Percentiles rank a stretch among this genome's conserved stretches.
Evolutionary conservation across 2,113 vertebrate genomes (phyloP).

Genomic region (Globicephala melas): DNA sequence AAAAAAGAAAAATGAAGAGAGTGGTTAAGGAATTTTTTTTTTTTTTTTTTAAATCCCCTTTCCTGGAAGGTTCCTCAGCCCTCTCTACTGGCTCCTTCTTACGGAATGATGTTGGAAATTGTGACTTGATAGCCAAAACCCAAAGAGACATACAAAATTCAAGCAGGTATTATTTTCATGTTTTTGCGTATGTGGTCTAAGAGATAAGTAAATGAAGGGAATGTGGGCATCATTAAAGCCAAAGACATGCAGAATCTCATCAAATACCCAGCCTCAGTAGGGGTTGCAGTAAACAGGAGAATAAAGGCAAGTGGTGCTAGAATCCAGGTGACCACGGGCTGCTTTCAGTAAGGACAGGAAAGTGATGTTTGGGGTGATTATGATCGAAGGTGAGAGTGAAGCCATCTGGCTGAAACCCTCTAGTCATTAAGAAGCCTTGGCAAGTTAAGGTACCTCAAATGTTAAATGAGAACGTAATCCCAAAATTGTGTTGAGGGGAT

Average conservation of each 20-base stretch:
- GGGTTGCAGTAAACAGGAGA: not conserved
- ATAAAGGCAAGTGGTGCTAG: not conserved
- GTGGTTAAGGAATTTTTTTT: not conserved
- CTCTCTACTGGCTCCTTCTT: not conserved
- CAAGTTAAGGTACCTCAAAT: not conserved
- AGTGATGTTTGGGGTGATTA: not conserved
- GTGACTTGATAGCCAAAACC: not conserved
- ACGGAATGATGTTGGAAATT: not conserved
- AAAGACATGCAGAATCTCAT: not conserved
- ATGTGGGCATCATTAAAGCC: not conserved
- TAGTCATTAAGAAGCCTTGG: not conserved
- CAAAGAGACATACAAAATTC: not conserved
- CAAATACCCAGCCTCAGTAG: not conserved
- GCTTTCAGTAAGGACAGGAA: not conserved
- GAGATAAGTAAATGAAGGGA: not conserved
- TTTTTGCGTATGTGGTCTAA: not conserved
- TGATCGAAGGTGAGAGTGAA: not conserved
- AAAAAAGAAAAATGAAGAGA: not conserved
- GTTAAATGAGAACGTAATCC: not conserved
- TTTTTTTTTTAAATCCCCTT: not conserved
- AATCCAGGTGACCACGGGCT: too few species aligned
- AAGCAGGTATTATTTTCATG: not conserved
- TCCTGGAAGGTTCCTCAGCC: not conserved
- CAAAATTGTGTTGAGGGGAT: not conserved
- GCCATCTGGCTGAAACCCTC: not conserved